phyloP scores from a whole-genome alignment of 2,888 invertebrate genomes.

The Eurois occulta region DNA sequence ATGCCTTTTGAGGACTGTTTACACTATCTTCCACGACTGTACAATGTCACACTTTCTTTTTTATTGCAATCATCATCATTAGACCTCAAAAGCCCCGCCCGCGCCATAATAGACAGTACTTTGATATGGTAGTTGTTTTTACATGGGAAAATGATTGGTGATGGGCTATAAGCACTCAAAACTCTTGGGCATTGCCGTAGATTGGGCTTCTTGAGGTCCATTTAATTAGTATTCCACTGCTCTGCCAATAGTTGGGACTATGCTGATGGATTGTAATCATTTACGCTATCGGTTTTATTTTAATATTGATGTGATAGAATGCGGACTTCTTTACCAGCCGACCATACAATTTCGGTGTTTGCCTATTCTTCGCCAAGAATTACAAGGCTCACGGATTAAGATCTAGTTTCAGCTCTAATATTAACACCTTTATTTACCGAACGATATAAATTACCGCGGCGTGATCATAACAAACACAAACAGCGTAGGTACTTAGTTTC shows the following conservation, averaged over 20 bases:
- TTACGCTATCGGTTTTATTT: not conserved
- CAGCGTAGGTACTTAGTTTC: constrained; percentile 44
- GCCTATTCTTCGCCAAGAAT: constrained; percentile 3
- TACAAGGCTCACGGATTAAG: not conserved
- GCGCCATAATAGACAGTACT: not conserved
- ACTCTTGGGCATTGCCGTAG: too few relatives aligned
- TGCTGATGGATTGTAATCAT: too few relatives aligned
- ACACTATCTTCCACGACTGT: constrained; percentile 44
- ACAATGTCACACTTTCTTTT: constrained; percentile 61
- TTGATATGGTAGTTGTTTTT: constrained; percentile 5
- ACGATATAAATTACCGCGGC: constrained; percentile 42
- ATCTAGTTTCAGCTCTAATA: constrained; percentile 17
- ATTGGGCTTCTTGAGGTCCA: not conserved
- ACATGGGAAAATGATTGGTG: not conserved
- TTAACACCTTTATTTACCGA: constrained; percentile 45
- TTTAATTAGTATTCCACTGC: not conserved
- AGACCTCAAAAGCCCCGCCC: constrained; percentile 8
- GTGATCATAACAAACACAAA: constrained; percentile 58
- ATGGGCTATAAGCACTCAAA: not conserved
- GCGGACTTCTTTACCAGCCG: not conserved
- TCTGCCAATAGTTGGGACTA: not conserved
- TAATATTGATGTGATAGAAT: not conserved
- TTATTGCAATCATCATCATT: constrained; percentile 33
- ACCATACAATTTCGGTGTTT: not conserved
- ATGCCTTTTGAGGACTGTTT: constrained; percentile 58